These are phyloP conservation scores for Andrena trimmerana DNA, from an alignment of 2,888 invertebrate species.

Conservation along the genomic window DNA sequence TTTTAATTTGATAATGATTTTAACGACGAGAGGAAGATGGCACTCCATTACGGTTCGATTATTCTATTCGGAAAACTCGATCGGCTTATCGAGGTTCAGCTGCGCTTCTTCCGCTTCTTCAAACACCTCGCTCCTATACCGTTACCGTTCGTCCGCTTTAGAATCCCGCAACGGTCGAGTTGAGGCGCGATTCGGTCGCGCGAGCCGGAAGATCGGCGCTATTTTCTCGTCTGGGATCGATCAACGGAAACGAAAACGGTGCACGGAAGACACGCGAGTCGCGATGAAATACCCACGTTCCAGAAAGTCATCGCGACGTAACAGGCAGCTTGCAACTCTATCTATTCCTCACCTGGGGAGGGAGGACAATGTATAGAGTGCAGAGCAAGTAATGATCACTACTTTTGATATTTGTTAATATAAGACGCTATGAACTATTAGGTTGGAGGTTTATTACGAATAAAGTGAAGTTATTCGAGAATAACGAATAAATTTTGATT, in stretches of 20 bases:
- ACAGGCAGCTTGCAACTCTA: background rate
- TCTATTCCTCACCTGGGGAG: background rate
- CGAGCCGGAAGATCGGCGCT: slow-evolving; percentile 46
- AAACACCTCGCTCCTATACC: slow-evolving; percentile 50
- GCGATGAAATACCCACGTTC: slow-evolving; percentile 49
- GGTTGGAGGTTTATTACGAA: too few relatives aligned
- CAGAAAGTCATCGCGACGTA: background rate
- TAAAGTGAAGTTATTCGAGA: too few relatives aligned
- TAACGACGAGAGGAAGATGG: background rate
- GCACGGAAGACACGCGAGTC: slow-evolving; percentile 25
- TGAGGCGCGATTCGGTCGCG: slow-evolving; percentile 53
- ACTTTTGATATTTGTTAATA: background rate
- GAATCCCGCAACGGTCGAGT: slow-evolving; percentile 41
- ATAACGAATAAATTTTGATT: too few relatives aligned
- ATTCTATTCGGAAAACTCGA: background rate
- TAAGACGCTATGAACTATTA: too few relatives aligned
- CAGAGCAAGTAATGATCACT: background rate
- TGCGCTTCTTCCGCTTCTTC: slow-evolving; percentile 13
- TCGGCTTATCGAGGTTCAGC: slow-evolving; percentile 17
- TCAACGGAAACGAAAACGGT: slow-evolving; percentile 45
- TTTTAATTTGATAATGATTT: background rate
- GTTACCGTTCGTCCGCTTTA: slow-evolving; percentile 47
- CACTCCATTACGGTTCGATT: background rate
- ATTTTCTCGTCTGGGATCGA: slow-evolving; percentile 48
- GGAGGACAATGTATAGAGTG: background rate